These are phyloP conservation scores for Artibeus lituratus DNA, from an alignment of 2,797 vertebrate genomes.

Conservation along the genomic window DNA sequence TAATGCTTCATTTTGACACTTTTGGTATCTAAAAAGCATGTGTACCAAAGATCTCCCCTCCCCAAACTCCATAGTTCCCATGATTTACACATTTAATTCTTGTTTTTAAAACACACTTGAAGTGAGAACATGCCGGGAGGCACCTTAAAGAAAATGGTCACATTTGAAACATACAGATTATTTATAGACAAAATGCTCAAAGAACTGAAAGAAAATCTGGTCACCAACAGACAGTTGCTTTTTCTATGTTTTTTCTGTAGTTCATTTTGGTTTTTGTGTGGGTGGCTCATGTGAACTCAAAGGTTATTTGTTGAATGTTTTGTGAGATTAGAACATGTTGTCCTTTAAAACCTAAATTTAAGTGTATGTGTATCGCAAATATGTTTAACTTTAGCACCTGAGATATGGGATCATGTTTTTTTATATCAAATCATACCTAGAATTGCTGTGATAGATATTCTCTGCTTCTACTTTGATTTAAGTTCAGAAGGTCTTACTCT, in stretches of 20 bases:
- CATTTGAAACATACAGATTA: slow-evolving; percentile 64
- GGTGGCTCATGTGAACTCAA: slow-evolving; percentile 85
- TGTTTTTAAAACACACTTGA: slow-evolving; percentile 50
- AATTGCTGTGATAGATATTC: neutral
- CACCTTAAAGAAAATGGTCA: slow-evolving; percentile 58
- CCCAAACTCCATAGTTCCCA: neutral
- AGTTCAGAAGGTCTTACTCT: slow-evolving; percentile 14
- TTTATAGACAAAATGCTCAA: slow-evolving; percentile 70
- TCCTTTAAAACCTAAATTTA: slow-evolving; percentile 69
- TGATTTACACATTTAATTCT: slow-evolving; percentile 44
- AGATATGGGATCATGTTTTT: neutral
- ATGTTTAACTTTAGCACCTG: neutral
- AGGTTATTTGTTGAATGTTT: slow-evolving; percentile 83
- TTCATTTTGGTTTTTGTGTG: slow-evolving; percentile 83
- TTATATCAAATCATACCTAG: neutral
- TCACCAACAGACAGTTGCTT: slow-evolving; percentile 70
- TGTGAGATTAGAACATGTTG: slow-evolving; percentile 69
- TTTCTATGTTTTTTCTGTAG: slow-evolving; percentile 58
- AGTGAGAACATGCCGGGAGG: slow-evolving; percentile 20
- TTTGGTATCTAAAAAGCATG: slow-evolving; percentile 27
- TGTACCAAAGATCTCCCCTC: slow-evolving; percentile 8
- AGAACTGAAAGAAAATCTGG: slow-evolving; percentile 68
- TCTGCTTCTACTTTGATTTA: neutral
- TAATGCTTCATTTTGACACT: slow-evolving; percentile 60
- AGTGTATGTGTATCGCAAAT: slow-evolving; percentile 23